phyloP scores from a whole-genome alignment of 2,888 invertebrate species.

The Agrochola circellaris region DNA sequence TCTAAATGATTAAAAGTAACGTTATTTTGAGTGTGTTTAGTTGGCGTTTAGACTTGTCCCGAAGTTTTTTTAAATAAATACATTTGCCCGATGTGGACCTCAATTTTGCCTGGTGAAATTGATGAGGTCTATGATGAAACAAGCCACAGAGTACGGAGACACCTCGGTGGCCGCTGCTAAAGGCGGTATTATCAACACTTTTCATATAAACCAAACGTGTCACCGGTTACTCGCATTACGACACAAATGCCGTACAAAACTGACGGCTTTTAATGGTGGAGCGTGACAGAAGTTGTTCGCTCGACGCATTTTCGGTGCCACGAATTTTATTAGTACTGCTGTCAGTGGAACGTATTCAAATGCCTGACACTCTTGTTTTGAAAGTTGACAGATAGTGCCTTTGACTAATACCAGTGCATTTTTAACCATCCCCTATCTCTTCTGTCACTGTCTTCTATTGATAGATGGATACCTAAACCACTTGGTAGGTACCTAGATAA shows the following conservation, averaged over 20 bases:
- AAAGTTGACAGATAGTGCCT: too few species aligned
- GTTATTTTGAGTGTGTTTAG: neutral
- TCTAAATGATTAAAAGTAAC: neutral
- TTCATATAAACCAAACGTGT: neutral
- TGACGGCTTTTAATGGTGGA: neutral
- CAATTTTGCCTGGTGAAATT: neutral
- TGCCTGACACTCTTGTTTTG: too few species aligned
- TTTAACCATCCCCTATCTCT: too few species aligned
- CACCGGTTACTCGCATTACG: neutral
- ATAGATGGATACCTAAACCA: too few species aligned
- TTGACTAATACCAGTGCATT: too few species aligned
- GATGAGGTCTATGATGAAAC: neutral
- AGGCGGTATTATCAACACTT: neutral
- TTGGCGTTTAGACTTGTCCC: neutral
- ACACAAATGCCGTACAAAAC: neutral
- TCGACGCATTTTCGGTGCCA: neutral
- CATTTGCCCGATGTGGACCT: neutral
- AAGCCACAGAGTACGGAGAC: neutral
- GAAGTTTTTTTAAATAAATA: neutral
- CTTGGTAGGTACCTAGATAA: too few species aligned
- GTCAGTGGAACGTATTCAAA: too few species aligned
- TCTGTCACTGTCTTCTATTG: too few species aligned
- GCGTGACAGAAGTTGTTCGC: neutral
- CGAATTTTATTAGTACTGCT: neutral
- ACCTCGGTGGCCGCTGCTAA: neutral